phyloP scores from a whole-genome alignment of 2,113 vertebrate species.

The Isichthys henryi region DNA sequence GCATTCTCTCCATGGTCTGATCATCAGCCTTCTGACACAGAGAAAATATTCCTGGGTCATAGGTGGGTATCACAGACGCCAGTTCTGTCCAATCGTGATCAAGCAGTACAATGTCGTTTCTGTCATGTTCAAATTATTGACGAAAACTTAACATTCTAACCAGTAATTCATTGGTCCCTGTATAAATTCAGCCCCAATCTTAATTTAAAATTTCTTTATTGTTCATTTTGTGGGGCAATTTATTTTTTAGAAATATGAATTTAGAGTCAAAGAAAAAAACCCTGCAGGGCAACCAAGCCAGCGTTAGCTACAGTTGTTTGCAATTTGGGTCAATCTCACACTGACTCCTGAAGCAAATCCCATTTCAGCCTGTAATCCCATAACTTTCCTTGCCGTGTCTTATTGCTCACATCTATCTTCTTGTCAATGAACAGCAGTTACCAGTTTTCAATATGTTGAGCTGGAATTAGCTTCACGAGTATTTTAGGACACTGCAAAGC shows the following conservation, averaged over 20 bases:
- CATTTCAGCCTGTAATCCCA: constrained; percentile 1
- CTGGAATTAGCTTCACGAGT: not conserved
- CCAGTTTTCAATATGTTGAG: not conserved
- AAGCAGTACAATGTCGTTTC: not conserved
- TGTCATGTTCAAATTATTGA: not conserved
- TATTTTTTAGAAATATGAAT: not conserved
- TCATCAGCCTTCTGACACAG: not conserved
- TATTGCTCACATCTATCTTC: not conserved
- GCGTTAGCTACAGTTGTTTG: not conserved
- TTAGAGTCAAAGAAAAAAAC: not conserved
- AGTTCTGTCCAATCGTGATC: not conserved
- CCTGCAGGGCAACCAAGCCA: not conserved
- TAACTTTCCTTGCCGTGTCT: not conserved
- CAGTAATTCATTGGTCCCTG: not conserved
- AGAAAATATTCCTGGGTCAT: not conserved
- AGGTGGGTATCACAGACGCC: not conserved
- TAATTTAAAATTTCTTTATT: not conserved
- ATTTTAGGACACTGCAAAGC: not conserved
- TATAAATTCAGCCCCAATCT: not conserved
- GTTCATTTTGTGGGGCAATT: not conserved
- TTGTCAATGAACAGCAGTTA: not conserved
- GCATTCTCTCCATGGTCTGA: not conserved
- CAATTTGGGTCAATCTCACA: not conserved
- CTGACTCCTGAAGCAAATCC: not conserved
- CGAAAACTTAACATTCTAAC: not conserved